Conservation (phyloP, 2,888 invertebrate genomes). For the Syrista parreyssii region DNA sequence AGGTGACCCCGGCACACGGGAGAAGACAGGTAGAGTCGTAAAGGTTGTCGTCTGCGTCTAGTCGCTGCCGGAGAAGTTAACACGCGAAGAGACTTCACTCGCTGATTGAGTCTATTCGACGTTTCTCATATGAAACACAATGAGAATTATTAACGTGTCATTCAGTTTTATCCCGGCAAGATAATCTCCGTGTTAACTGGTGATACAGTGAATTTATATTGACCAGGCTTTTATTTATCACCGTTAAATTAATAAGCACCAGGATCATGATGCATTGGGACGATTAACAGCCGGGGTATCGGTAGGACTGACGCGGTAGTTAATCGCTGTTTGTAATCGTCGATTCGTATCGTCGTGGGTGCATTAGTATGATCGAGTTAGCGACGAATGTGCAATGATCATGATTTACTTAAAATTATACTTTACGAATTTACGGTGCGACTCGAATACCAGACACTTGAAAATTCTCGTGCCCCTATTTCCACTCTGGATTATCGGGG, state of each 20-base stretch:
- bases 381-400: constrained; percentile 49
- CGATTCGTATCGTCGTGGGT: neutral
- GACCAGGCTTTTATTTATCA: no score
- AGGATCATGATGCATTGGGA: neutral
- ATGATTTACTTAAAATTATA: constrained; percentile 57
- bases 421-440: constrained; percentile 46
- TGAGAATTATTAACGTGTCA: neutral
- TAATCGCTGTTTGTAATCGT: neutral
- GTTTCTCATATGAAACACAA: neutral
- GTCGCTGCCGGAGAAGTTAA: no score
- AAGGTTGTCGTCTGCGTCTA: no score
- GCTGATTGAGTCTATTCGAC: neutral
- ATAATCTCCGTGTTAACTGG: no score
- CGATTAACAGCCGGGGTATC: neutral
- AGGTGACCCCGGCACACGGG: no score
- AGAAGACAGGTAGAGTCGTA: no score
- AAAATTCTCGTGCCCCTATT: constrained; percentile 54
- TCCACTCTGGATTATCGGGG: constrained; percentile 60
- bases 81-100: no score
- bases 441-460: constrained; percentile 45
- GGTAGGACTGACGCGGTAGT: neutral
- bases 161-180: no score
- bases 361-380: constrained; percentile 44
- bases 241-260: neutral
- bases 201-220: no score